A percentile compares a stretch with the other conserved stretches of the same genome.
Conservation (phyloP, 2,888 invertebrate genomes). For the Idaea aversata region DNA sequence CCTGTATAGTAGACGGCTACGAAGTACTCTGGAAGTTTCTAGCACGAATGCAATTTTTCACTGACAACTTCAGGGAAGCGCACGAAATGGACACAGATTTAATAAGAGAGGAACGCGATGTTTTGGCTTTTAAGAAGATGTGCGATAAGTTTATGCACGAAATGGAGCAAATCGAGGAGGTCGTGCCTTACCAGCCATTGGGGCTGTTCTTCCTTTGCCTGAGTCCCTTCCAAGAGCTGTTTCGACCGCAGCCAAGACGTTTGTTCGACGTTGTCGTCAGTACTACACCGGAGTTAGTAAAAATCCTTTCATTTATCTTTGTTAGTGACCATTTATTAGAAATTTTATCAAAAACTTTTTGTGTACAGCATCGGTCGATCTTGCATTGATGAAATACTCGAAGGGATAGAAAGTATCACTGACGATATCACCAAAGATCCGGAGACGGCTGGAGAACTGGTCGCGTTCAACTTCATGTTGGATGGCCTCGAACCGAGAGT, state of each 20-base stretch:
- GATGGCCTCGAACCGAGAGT: conserved; percentile 84
- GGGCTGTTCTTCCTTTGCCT: conserved; percentile 87
- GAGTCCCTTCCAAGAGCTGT: conserved; percentile 84
- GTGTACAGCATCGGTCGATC: conserved; percentile 82
- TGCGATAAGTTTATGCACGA: conserved; percentile 86
- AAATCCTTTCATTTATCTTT: background rate
- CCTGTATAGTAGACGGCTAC: conserved; percentile 81
- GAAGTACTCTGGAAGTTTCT: conserved; percentile 83
- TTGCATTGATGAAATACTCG: conserved; percentile 80
- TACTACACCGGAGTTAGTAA: conserved; percentile 83
- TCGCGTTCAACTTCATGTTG: conserved; percentile 85
- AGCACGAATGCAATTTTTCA: conserved; percentile 82
- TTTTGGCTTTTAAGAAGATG: conserved; percentile 82
- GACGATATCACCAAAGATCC: conserved; percentile 84
- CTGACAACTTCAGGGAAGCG: conserved; percentile 86
- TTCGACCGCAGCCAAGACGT: conserved; percentile 85
- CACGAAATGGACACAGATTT: conserved; percentile 81
- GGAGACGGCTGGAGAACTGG: conserved; percentile 85
- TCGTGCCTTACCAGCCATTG: conserved; percentile 84
- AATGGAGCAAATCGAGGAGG: conserved; percentile 83
- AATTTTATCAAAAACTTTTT: background rate
- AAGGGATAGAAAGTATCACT: conserved; percentile 83
- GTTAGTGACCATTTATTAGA: too few relatives aligned
- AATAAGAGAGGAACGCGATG: conserved; percentile 83
- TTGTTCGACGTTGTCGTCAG: conserved; percentile 83